Conservation (phyloP, 1,140 invertebrate genomes). For the Arctopsyche grandis region DNA sequence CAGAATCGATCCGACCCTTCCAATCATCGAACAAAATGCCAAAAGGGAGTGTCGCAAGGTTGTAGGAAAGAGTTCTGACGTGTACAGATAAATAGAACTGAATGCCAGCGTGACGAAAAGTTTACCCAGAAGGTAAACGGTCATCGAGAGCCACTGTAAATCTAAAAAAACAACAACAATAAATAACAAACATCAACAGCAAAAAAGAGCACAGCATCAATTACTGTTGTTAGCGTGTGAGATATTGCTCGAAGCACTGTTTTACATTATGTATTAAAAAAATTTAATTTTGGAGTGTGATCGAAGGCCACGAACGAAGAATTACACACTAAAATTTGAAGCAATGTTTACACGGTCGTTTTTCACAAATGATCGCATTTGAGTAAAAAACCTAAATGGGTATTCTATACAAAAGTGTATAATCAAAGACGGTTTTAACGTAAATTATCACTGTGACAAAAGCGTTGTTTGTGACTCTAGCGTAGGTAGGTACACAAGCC, state of each 20-base stretch:
- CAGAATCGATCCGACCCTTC: slow-evolving; percentile 74
- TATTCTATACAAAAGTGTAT: too few relatives aligned
- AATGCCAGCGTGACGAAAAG: slow-evolving; percentile 73
- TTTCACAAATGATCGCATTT: too few relatives aligned
- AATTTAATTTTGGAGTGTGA: not conserved
- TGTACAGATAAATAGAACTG: slow-evolving; percentile 72
- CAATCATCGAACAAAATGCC: slow-evolving; percentile 74
- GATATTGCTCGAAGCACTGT: not conserved
- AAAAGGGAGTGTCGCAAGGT: slow-evolving; percentile 70
- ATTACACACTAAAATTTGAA: not conserved
- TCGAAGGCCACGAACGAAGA: not conserved
- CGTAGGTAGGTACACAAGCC: too few relatives aligned
- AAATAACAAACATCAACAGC: not conserved
- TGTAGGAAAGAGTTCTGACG: slow-evolving; percentile 75
- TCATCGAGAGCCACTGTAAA: slow-evolving; percentile 39
- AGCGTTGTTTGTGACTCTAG: too few relatives aligned
- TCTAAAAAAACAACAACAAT: slow-evolving; percentile 41
- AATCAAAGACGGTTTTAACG: too few relatives aligned
- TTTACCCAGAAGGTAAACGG: slow-evolving; percentile 73
- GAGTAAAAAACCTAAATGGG: too few relatives aligned
- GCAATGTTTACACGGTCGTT: too few relatives aligned
- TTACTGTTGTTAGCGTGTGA: not conserved
- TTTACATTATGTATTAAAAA: not conserved
- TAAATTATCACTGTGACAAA: too few relatives aligned
- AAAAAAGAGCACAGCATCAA: too few relatives aligned